A percentile compares a stretch with the other conserved stretches of the same genome.
Evolutionary conservation across 2,797 vertebrate species (phyloP).

Genomic region (Taenioides sp.): DNA sequence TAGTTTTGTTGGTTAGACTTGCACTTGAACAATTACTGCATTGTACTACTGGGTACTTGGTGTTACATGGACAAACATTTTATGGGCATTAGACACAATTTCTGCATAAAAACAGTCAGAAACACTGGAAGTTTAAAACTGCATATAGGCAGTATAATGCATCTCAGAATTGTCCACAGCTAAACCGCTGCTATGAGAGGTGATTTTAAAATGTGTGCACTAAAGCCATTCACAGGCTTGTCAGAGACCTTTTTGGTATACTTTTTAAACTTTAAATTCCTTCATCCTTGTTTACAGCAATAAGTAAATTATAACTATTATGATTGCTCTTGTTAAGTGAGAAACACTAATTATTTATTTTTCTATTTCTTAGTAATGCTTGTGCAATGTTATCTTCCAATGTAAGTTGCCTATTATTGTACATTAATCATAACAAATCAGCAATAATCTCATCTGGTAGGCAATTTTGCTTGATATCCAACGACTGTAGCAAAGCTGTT

Average conservation of each 20-base stretch:
- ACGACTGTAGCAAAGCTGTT: constrained; percentile 55
- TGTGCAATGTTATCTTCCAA: constrained; percentile 13
- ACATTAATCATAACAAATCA: constrained; percentile 38
- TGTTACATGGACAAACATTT: constrained; percentile 1
- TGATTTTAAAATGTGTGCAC: constrained; percentile 26
- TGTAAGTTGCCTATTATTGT: constrained; percentile 20
- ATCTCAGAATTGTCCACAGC: constrained; percentile 14
- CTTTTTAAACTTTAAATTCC: constrained; percentile 45
- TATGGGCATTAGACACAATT: constrained; percentile 51
- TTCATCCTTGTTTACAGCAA: constrained; percentile 61
- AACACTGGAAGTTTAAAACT: constrained; percentile 30
- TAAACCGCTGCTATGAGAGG: constrained; percentile 32
- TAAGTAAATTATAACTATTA: not conserved
- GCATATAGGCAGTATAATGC: constrained; percentile 15
- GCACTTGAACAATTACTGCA: constrained; percentile 61
- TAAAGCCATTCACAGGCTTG: constrained; percentile 25
- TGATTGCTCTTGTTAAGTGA: constrained; percentile 54
- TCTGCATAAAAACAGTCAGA: constrained; percentile 34
- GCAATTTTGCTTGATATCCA: constrained; percentile 59
- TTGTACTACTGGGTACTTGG: constrained; percentile 69
- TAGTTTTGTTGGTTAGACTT: constrained; percentile 54
- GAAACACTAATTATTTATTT: constrained; percentile 74
- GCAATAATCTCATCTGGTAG: constrained; percentile 69
- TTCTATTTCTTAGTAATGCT: constrained; percentile 37
- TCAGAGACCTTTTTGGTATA: constrained; percentile 22